Evolutionary conservation across 2,113 vertebrate species (phyloP), one percentile per base, ranked within the genome.

Genomic region (Oophaga pumilio): DNA sequence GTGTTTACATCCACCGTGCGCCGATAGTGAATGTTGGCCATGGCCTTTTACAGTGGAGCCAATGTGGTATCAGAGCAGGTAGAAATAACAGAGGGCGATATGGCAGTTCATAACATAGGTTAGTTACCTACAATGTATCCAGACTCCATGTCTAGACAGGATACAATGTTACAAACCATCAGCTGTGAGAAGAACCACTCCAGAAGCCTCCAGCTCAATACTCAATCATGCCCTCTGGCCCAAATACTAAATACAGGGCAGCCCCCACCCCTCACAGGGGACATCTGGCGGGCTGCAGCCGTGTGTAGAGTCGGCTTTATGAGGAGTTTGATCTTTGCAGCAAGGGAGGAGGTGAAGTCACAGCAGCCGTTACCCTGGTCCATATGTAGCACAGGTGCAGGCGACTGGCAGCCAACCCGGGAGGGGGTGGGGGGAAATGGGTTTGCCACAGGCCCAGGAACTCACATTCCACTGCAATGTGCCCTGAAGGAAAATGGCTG

Each of bases 31-130:
- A 83, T 68, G 62, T 83, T 62, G 33, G 33, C 33, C 33, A 4
- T 33, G 33, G 49, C 81, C 81, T 83, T 83, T 83, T 83, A 83
- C 62, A 83, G 81, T 83, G 53, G 22, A 53, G 28, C 11, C 20
- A 82, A 57, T 17, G 77, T 79, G 53, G 28, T 49, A 74, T 49
- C 43, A 20, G 13, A 49, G 71, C 33, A 74, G 71, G 71, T 50
- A 50, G 43, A 33, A 49, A 50, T 0, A 74, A 1, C 69, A 9
- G 6, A 33, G 2, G 15, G 6, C 13, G 26, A 28, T 26, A 69
- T 26, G 43, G 4, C 15, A n/a, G n/a, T 8, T 10, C 20, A 26
- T 1, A 64, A 9, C 20, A 1, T 53, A 53, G n/a, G n/a, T n/a
- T n/a, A n/a, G 52, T 53, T 53, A 10, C 8, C 4, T 20, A 62